These are phyloP conservation scores for Pseudomyrmex cubaensis DNA, from an alignment of 1,140 invertebrate species.

Conservation along the genomic window DNA sequence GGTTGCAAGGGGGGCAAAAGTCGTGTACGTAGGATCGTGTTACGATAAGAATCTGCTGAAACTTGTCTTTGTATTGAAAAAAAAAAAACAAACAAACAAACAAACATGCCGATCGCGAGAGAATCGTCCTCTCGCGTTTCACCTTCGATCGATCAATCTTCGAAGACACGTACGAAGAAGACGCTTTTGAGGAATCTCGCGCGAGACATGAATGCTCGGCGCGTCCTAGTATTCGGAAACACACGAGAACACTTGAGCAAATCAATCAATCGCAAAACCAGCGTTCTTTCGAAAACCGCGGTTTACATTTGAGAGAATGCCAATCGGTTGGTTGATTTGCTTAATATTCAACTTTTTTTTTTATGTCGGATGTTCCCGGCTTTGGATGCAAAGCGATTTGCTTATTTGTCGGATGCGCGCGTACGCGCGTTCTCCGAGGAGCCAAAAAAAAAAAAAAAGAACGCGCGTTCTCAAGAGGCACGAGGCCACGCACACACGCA, in stretches of 20 bases:
- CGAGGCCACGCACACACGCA: neutral
- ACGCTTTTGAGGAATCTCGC: neutral
- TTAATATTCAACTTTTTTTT: too few species aligned
- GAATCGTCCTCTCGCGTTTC: neutral
- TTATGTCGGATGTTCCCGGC: neutral
- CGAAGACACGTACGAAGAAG: too few species aligned
- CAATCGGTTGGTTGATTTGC: too few species aligned
- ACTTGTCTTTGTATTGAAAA: neutral
- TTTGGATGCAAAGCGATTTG: neutral
- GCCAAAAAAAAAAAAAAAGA: slow-evolving; percentile 16
- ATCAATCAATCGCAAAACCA: too few species aligned
- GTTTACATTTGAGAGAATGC: too few species aligned
- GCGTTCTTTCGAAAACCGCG: too few species aligned
- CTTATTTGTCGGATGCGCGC: slow-evolving; percentile 5
- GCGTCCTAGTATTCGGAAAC: neutral
- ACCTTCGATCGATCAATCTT: neutral
- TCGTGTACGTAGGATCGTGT: neutral
- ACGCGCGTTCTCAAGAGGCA: slow-evolving; percentile 19
- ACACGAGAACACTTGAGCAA: too few species aligned
- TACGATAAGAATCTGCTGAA: neutral
- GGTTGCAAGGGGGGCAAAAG: neutral
- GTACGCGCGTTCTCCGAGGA: neutral
- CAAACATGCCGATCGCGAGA: too few species aligned
- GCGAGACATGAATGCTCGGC: neutral
- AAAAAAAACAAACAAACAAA: too few species aligned